Conservation (phyloP, 2,888 invertebrate genomes). For the Apomyelois bistriatella region DNA sequence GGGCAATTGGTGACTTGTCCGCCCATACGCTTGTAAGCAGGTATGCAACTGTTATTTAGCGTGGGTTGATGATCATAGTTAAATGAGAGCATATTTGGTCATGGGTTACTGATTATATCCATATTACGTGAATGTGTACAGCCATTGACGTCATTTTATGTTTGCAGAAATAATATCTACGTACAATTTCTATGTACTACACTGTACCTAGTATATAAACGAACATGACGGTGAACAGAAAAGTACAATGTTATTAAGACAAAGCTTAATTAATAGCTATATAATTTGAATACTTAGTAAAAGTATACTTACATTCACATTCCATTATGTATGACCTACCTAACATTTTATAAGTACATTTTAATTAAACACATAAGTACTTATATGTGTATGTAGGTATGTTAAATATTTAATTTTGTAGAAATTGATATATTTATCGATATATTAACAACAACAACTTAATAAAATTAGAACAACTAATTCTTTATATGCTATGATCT, state of each 20-base stretch:
- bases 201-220: neutral
- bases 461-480: too few species aligned
- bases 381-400: too few species aligned
- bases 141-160: slow-evolving; percentile 27
- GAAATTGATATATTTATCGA: too few species aligned
- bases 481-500: too few species aligned
- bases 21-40: slow-evolving; percentile 43
- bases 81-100: slow-evolving; percentile 4
- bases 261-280: neutral
- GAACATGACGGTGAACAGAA: neutral
- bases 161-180: slow-evolving; percentile 10
- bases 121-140: slow-evolving; percentile 13
- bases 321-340: too few species aligned
- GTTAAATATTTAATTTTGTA: too few species aligned
- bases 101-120: neutral
- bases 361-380: too few species aligned
- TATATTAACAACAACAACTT: too few species aligned
- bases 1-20: slow-evolving; percentile 54
- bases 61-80: slow-evolving; percentile 8
- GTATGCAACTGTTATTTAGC: slow-evolving; percentile 7
- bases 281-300: too few species aligned
- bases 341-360: too few species aligned
- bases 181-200: neutral
- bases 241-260: neutral
- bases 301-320: too few species aligned